phyloP scores from a whole-genome alignment of 2,888 invertebrate genomes.

The Conops quadrifasciatus region DNA sequence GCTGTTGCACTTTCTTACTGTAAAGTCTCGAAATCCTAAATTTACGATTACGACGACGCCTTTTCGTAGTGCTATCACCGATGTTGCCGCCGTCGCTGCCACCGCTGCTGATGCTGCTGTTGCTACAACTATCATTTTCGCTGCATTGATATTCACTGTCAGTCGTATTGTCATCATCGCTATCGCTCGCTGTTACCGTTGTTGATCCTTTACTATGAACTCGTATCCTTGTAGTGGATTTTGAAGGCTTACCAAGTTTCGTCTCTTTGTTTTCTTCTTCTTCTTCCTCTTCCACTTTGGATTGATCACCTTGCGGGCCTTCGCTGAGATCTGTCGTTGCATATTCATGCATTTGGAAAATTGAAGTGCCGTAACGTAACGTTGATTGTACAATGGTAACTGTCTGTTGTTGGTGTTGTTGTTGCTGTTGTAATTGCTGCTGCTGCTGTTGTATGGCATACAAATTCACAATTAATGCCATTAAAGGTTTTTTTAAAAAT shows the following conservation, averaged over 20 bases:
- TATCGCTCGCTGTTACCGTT: constrained; percentile 37
- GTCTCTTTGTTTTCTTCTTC: neutral
- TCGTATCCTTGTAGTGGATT: constrained; percentile 32
- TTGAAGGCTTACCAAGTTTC: constrained; percentile 34
- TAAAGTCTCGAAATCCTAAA: neutral
- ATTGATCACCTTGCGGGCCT: constrained; percentile 46
- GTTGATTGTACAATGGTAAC: constrained; percentile 31
- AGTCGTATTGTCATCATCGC: constrained; percentile 32
- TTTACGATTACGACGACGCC: neutral
- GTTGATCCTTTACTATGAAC: constrained; percentile 37
- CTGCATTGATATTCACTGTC: constrained; percentile 17
- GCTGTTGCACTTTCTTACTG: too few species aligned
- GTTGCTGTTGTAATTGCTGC: constrained; percentile 19
- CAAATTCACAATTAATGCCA: constrained; percentile 34
- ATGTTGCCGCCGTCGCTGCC: neutral
- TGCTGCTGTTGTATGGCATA: constrained; percentile 23
- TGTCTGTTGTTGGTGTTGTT: constrained; percentile 2
- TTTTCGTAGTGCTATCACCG: neutral
- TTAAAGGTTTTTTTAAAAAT: constrained; percentile 13
- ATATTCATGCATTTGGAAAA: constrained; percentile 51
- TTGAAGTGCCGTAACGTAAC: constrained; percentile 45
- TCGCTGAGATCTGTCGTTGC: constrained; percentile 48
- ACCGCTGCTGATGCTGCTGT: constrained; percentile 29
- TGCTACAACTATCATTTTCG: constrained; percentile 21
- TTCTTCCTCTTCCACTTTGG: constrained; percentile 48